These are phyloP conservation scores for Andricus grossulariae DNA, from an alignment of 1,140 invertebrate genomes.

Conservation along the genomic window DNA sequence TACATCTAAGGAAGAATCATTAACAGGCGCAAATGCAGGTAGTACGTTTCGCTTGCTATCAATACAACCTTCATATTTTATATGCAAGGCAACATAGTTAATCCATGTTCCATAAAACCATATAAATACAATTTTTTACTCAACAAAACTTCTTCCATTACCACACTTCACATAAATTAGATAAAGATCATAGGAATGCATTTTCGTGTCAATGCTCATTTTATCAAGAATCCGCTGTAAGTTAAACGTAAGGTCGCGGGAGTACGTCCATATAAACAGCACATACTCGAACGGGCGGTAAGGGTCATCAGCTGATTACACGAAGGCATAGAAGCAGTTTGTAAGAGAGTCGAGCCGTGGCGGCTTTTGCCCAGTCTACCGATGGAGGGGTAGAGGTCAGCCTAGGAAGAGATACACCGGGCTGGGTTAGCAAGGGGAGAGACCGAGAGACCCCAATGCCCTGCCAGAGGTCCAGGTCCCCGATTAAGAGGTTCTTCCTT, in stretches of 20 bases:
- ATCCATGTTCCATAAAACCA: too few species aligned
- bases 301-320: conserved; percentile 50
- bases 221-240: conserved; percentile 11
- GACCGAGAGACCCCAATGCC: conserved; percentile 57
- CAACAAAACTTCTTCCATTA: too few species aligned
- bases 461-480: conserved; percentile 64
- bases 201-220: background rate
- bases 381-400: conserved; percentile 53
- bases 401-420: conserved; percentile 55
- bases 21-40: too few species aligned
- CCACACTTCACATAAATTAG: background rate
- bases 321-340: conserved; percentile 46
- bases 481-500: conserved; percentile 68
- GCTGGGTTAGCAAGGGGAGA: conserved; percentile 48
- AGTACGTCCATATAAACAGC: conserved; percentile 33
- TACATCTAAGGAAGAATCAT: too few species aligned
- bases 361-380: conserved; percentile 20
- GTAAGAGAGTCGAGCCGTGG: conserved; percentile 34
- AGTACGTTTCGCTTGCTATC: too few species aligned
- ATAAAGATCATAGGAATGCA: background rate
- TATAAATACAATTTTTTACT: too few species aligned
- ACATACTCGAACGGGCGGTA: conserved; percentile 34
- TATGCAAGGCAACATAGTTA: too few species aligned
- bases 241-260: conserved; percentile 43
- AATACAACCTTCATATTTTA: too few species aligned